Base-by-base conservation (phyloP, 2,113 vertebrate genomes). In the Diadophis punctatus region DNA sequence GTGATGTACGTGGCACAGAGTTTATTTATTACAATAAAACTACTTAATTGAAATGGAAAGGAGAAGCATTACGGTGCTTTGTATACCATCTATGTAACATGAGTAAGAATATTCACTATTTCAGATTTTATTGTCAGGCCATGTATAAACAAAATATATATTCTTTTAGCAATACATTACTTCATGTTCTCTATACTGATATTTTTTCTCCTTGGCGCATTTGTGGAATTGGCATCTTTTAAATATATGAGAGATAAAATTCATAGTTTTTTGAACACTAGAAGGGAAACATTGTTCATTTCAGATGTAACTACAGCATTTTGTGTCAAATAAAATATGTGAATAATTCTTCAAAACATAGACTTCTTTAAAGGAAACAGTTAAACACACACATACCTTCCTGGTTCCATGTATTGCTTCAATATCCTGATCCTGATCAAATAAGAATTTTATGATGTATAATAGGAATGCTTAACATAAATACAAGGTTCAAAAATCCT, bases 271-370 rank as follows among this genome's bases (percentile, higher is more conserved):
- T 53, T 51, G 92, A 90, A 30, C 1, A 49, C 80, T 90, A 80
- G 93, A 95, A 56, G 89, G n/a, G 14, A 3, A 86, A 12, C 43
- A 91, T 91, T 56, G 52, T 94, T 94, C 85, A 89, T 93, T 92
- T 80, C 52, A 92, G 63, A 89, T 92, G 2, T 90, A 93, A 58
- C 74, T 60, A 46, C 16, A 93, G 74, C 1, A 34, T 93, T 93
- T 95, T 92, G 11, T 87, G 58, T 93, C 86, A 93, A 94, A 92
- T 93, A 91, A 88, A 91, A 93, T 84, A 49, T 93, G 39, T 39
- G 12, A 93, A 85, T 39, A 90, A 8, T 92, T 84, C 0, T 90
- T 48, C 56, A 27, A 85, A 89, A 51, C 34, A 91, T 51, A n/a
- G 84, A 11, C 87, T 94, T 16, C 10, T 90, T 95, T 7, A 89